Conservation (phyloP, 2,113 vertebrate genomes). For the Spea multiplicata region DNA sequence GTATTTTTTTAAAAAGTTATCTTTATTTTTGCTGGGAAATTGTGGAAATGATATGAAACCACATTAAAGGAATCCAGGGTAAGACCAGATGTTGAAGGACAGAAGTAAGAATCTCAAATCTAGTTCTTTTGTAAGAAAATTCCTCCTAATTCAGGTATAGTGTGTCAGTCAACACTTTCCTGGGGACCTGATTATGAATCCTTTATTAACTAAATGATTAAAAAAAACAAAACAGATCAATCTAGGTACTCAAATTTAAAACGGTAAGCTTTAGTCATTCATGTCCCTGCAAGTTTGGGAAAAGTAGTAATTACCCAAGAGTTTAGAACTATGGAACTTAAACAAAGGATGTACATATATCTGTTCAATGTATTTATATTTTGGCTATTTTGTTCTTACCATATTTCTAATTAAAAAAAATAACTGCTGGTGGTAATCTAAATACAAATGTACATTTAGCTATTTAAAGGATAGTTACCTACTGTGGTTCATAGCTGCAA, state of each 20-base stretch:
- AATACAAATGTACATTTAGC: too few relatives aligned
- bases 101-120: background rate
- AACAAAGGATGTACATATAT: constrained; percentile 2
- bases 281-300: background rate
- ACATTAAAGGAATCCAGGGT: constrained; percentile 28
- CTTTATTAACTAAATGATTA: background rate
- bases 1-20: too few relatives aligned
- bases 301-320: background rate
- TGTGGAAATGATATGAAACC: background rate
- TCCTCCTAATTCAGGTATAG: background rate
- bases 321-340: background rate
- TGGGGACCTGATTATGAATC: background rate
- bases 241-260: background rate
- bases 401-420: background rate
- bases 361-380: background rate
- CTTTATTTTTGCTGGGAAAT: too few relatives aligned
- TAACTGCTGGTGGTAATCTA: too few relatives aligned
- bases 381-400: background rate
- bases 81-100: constrained; percentile 1
- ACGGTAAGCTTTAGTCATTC: background rate
- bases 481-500: too few relatives aligned
- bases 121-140: constrained; percentile 5
- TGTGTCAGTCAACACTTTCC: constrained; percentile 13
- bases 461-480: too few relatives aligned
- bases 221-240: background rate